Percentiles rank a stretch among this genome's conserved stretches.
phyloP scores from a whole-genome alignment of 2,113 vertebrate genomes.

The Sylvilagus bachmani region DNA sequence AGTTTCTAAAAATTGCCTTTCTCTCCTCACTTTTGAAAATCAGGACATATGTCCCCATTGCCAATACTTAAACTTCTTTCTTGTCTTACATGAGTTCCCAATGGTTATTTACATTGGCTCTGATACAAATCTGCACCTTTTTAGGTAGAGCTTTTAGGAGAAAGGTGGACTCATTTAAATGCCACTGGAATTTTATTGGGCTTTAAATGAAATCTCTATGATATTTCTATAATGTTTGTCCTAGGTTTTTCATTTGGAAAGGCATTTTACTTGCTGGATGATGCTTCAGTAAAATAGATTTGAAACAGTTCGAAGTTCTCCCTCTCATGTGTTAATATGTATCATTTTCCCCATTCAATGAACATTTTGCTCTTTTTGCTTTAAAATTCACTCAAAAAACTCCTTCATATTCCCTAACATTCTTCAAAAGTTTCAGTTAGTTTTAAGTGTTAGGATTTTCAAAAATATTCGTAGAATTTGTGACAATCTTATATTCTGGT shows the following conservation, averaged over 20 bases:
- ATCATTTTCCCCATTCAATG: not conserved
- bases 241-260: not conserved
- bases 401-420: not conserved
- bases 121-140: not conserved
- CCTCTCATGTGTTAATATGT: not conserved
- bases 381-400: not conserved
- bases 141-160: not conserved
- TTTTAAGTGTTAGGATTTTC: not conserved
- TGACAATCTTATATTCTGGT: not conserved
- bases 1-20: not conserved
- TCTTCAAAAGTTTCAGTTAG: not conserved
- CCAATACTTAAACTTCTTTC: not conserved
- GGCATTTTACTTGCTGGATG: not conserved
- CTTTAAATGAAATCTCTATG: not conserved
- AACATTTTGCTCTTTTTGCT: not conserved
- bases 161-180: not conserved
- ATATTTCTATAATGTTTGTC: not conserved
- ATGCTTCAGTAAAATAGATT: not conserved
- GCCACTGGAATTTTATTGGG: not conserved
- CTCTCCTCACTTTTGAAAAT: not conserved
- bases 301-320: not conserved
- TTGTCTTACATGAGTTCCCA: not conserved
- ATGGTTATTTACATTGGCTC: not conserved
- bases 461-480: not conserved
- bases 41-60: not conserved